phyloP scores from a whole-genome alignment of 2,797 vertebrate species.

The Tragelaphus eurycerus region DNA sequence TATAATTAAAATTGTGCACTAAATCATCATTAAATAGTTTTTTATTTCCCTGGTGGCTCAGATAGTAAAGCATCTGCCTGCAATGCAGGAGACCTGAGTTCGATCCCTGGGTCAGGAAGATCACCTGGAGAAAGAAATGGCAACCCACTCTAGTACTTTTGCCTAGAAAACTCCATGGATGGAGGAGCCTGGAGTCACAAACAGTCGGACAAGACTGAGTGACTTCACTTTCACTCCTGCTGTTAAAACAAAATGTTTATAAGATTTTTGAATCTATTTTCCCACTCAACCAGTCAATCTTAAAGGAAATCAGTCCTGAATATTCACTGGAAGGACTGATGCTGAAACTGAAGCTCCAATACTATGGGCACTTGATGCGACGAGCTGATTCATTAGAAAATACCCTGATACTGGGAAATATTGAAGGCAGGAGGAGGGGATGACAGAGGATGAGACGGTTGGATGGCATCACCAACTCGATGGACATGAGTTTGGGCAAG shows the following conservation, averaged over 20 bases:
- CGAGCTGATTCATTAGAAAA: neutral
- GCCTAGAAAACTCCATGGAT: neutral
- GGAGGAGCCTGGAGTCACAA: neutral
- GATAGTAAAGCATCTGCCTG: neutral
- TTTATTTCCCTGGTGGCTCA: neutral
- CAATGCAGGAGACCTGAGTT: fast-evolving
- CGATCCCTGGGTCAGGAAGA: fast-evolving
- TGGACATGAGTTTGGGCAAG: neutral
- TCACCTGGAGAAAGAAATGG: neutral
- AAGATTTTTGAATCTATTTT: neutral
- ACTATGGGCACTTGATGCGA: neutral
- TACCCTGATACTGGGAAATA: neutral
- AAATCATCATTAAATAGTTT: neutral
- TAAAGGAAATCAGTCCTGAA: neutral
- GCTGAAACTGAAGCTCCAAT: neutral
- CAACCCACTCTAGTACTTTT: neutral
- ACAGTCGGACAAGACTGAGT: fast-evolving
- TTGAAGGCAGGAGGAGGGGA: neutral
- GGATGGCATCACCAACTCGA: neutral
- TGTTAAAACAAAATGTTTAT: neutral
- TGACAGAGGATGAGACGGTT: fast-evolving
- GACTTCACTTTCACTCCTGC: neutral
- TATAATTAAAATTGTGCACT: neutral
- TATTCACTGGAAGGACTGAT: neutral
- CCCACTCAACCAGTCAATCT: neutral